A percentile compares a stretch with the other conserved stretches of the same genome.
Evolutionary conservation across 1,140 invertebrate species (phyloP).

Genomic region (Ylistrum balloti): DNA sequence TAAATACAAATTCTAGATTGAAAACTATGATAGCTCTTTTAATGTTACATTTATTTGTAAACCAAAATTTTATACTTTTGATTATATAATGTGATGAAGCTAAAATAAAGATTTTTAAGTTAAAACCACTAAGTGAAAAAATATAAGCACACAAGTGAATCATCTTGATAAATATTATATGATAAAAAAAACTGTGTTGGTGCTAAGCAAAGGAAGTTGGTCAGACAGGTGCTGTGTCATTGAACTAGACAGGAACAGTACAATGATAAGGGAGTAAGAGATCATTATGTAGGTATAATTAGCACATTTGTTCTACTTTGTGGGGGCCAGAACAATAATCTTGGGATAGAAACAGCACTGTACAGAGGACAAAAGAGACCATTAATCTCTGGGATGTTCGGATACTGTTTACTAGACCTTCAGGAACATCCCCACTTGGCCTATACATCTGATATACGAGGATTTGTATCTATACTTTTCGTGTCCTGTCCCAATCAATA

Average conservation of each 20-base stretch:
- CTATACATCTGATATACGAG: conserved; percentile 22
- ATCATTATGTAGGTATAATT: neutral
- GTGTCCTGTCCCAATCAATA: conserved; percentile 4
- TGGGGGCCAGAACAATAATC: neutral
- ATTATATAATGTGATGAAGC: neutral
- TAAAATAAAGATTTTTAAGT: neutral
- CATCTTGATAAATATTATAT: too few species aligned
- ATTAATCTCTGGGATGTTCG: neutral
- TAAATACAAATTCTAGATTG: too few species aligned
- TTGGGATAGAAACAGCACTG: neutral
- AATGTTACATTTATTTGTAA: neutral
- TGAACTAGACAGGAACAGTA: too few species aligned
- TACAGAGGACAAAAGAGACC: neutral
- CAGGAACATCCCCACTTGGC: neutral
- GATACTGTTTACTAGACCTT: neutral
- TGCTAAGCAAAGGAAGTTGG: too few species aligned
- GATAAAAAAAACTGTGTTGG: too few species aligned
- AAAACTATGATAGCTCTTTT: neutral
- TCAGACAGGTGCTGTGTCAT: too few species aligned
- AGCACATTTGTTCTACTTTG: neutral
- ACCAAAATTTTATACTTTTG: neutral
- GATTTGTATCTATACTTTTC: conserved; percentile 7
- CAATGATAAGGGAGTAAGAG: neutral
- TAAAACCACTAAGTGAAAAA: too few species aligned
- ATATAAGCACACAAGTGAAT: too few species aligned